phyloP scores from a whole-genome alignment of 2,888 invertebrate species.

The Latheticus oryzae region DNA sequence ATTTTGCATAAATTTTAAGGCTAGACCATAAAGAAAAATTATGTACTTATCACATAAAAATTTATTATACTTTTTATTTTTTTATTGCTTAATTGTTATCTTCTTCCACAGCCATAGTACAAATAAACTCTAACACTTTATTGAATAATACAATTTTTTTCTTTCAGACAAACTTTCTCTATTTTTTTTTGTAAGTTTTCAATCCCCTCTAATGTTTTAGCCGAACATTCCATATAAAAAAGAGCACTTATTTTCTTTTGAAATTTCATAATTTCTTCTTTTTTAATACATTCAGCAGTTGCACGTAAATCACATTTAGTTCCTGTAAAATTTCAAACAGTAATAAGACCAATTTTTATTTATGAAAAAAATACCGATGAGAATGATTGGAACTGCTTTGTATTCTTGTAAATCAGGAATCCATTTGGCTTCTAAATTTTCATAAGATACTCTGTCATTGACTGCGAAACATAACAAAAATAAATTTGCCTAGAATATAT shows the following conservation, averaged over 20 bases:
- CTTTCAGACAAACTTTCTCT: conserved; percentile 14
- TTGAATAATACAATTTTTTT: conserved; percentile 36
- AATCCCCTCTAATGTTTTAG: conserved; percentile 46
- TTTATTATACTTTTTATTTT: not conserved
- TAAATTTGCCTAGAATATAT: conserved; percentile 47
- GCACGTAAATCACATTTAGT: conserved; percentile 48
- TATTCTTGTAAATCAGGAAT: conserved; percentile 45
- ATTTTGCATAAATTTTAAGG: no score
- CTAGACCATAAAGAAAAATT: no score
- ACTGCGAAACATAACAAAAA: conserved; percentile 51
- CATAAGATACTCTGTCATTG: conserved; percentile 46
- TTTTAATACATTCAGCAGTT: conserved; percentile 31
- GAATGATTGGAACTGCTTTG: conserved; percentile 43
- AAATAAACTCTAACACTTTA: conserved; percentile 11
- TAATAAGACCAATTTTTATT: conserved; percentile 22
- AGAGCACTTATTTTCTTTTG: conserved; percentile 49
- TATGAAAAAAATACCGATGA: no score
- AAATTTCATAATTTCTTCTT: conserved; percentile 38
- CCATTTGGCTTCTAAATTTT: conserved; percentile 49
- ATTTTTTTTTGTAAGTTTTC: conserved; percentile 42
- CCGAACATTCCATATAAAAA: conserved; percentile 50
- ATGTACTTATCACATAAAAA: no score
- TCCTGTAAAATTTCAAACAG: conserved; percentile 42
- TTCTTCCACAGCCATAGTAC: conserved; percentile 16
- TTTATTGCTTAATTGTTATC: conserved; percentile 9